Percentiles rank a stretch among this genome's conserved stretches.
Evolutionary conservation across 2,888 invertebrate genomes (phyloP).

Genomic region (Linyphia triangularis): DNA sequence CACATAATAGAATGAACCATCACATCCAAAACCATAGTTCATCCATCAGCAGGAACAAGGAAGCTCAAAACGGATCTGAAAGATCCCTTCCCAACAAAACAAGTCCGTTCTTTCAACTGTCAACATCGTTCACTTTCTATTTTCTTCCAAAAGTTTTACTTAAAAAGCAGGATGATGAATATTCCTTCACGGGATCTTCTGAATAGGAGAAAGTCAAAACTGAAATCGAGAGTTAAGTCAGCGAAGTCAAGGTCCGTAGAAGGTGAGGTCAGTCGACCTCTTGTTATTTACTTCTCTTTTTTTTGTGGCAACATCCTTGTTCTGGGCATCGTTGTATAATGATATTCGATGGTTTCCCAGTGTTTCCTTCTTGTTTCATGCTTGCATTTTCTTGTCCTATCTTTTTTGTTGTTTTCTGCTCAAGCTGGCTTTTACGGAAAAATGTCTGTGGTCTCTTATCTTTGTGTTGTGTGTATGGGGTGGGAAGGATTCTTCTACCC

Average conservation of each 20-base stretch:
- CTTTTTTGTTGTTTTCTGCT: not conserved
- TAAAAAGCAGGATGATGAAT: not conserved
- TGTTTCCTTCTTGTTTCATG: constrained; percentile 26
- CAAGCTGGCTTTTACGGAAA: not conserved
- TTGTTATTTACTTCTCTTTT: constrained; percentile 28
- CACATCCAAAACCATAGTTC: not conserved
- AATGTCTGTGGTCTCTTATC: not conserved
- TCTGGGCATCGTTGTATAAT: constrained; percentile 33
- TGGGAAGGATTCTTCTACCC: too few relatives aligned
- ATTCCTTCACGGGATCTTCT: not conserved
- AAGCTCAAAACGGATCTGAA: too few relatives aligned
- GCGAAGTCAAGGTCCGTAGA: constrained; percentile 31
- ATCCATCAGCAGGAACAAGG: not conserved
- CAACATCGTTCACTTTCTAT: not conserved
- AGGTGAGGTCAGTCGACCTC: constrained; percentile 56
- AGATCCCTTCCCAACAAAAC: not conserved
- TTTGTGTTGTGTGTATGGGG: not conserved
- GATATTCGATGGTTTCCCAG: constrained; percentile 9
- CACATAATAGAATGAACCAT: too few relatives aligned
- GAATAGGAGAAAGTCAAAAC: constrained; percentile 1
- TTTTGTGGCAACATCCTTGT: constrained; percentile 54
- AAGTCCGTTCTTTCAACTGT: not conserved
- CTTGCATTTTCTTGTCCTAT: constrained; percentile 20
- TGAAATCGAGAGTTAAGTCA: constrained; percentile 43
- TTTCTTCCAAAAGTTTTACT: not conserved